Evolutionary conservation across 92 coral and sea anemone species (phyloP), one percentile per base, ranked within the genome.

Genomic region (Nematostella vectensis): DNA sequence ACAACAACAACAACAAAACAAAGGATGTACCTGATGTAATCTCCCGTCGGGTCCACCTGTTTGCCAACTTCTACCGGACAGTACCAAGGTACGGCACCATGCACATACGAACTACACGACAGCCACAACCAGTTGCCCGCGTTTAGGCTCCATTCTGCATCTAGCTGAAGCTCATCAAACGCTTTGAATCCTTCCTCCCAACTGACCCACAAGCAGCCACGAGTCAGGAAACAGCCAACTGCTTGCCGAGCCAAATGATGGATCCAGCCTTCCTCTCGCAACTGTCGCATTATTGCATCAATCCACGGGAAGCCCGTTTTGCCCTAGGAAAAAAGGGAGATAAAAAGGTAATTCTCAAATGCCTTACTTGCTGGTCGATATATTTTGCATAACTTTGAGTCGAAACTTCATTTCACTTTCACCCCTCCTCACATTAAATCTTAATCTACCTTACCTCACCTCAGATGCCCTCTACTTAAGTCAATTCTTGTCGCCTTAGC

Each of bases 261-360:
- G 44, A 79, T 69, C 80, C 81, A 82, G 11, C 89, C 89, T 48
- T 82, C 89, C 27, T 64, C 50, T 25, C 80, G 80, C 18, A 82
- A 71, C 28, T 82, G 89, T 2, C 76, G 57, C 76, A 77, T 78
- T 22, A 82, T 74, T 18, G 89, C 89, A 43, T 82, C 89, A 37
- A 82, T 82, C 89, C 89, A 82, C 0, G 89, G 89, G 56, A 82
- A 82, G 11, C 89, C 89, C 20, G 89, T 82, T 65, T 31, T 67
- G 20, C 72, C 89, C 70, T 76, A 25, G 33, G 53, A 54, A 23
- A 54, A 54, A n/a, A n/a, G n/a, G n/a, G n/a, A n/a, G n/a, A n/a
- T 37, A 38, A 17, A 38, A 11, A 38, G 45, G 45, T 38, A 11
- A 11, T 11, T 38, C 16, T 38, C 45, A 38, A 17, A 2, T 20